Evolutionary conservation across 2,888 invertebrate genomes (phyloP), one percentile per base, ranked within the genome.

Genomic region (Stenchaetothrips biformis): DNA sequence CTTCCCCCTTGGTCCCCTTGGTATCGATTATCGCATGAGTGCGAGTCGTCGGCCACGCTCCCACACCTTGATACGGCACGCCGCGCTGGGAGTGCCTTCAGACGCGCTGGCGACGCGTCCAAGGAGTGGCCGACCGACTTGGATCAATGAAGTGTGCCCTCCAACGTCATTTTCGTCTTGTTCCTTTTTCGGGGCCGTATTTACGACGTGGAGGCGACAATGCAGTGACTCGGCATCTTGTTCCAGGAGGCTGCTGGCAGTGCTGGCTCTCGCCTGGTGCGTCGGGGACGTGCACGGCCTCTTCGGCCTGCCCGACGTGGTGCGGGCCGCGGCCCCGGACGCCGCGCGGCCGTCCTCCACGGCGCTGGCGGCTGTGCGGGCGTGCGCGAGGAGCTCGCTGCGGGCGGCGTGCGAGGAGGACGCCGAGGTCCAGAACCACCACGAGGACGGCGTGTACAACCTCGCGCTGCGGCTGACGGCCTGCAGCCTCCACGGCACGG

Each of bases 401-500:
- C 67, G 67, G 8, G 25, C 67, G 9, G 67, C 67, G 21, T 74
- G 67, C 67, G 25, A 21, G 53, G 53, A 9, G 59, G 59, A n/a
- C 2, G 67, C 67, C 37, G 4, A 1, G 37, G 37, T 37, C 37
- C 37, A 37, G 37, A 4, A 37, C 67, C 25, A 25, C 67, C 67
- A 74, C 67, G 21, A 74, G 67, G 67, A 74, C 67, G 25, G 21
- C 25, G 67, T 74, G 21, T 25, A 74, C 25, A 11, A 21, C 67
- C 67, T 74, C 21, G 67, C 67, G 67, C 67, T 74, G 25, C 21
- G 67, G 9, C 67, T 74, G 67, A 74, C 67, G 67, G 67, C 67
- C 21, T 74, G 67, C 67, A 74, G 21, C 1, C 67, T 74, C 13
- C 13, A 6, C 21, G 67, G 67, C 67, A 0, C 21, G 67, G 11